A percentile compares a stretch with the other conserved stretches of the same genome.
These are phyloP conservation scores for Clivina fossor DNA, from an alignment of 2,888 invertebrate species.

Conservation along the genomic window DNA sequence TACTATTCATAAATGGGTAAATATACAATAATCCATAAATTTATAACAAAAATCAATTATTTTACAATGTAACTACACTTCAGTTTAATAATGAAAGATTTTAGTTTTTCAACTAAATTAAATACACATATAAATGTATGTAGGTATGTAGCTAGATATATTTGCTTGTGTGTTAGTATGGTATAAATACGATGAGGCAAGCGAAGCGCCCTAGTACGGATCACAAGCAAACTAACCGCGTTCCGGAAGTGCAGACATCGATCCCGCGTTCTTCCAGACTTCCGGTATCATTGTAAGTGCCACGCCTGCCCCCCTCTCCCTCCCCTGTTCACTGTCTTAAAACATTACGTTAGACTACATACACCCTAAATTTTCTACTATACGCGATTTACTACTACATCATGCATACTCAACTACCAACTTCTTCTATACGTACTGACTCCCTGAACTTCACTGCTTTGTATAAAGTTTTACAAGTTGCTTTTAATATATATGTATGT, in stretches of 20 bases:
- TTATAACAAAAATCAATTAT: too few relatives aligned
- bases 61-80: too few relatives aligned
- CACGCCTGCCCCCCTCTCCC: neutral
- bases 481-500: too few relatives aligned
- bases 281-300: slow-evolving; percentile 19
- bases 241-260: slow-evolving; percentile 45
- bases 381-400: too few relatives aligned
- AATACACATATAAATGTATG: neutral
- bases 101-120: neutral
- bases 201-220: slow-evolving; percentile 6
- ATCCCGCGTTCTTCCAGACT: slow-evolving; percentile 38
- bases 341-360: neutral
- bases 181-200: neutral
- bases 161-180: neutral
- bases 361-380: too few relatives aligned
- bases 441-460: too few relatives aligned
- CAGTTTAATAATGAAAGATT: too few relatives aligned
- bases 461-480: too few relatives aligned
- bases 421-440: too few relatives aligned
- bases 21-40: too few relatives aligned
- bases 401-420: too few relatives aligned
- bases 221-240: slow-evolving; percentile 41
- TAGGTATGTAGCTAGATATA: neutral
- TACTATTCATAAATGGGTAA: too few relatives aligned
- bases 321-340: neutral